Evolutionary conservation across 2,113 vertebrate genomes (phyloP).

Genomic region (Esox niger): DNA sequence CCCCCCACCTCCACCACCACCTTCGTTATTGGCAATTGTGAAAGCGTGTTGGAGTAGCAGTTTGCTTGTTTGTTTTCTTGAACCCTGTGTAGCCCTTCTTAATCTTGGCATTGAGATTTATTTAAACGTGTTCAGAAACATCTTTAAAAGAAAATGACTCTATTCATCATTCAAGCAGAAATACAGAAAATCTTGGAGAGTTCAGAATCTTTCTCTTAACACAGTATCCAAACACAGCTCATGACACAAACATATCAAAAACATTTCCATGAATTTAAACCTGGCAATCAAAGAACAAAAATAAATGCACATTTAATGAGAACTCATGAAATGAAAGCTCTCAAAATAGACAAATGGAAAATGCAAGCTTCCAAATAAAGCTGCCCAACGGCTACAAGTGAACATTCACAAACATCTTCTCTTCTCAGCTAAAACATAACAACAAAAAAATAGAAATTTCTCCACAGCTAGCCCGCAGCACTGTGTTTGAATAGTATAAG

Average conservation of each 20-base stretch:
- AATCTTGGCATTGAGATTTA: no score
- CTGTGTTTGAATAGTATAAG: slow-evolving; percentile 27
- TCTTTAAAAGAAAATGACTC: no score
- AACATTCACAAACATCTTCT: slow-evolving; percentile 26
- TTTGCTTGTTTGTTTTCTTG: no score
- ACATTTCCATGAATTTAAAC: background rate
- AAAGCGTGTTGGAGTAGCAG: no score
- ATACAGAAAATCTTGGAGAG: no score
- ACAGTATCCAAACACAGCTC: background rate
- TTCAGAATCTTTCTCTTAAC: no score
- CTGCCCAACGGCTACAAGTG: background rate
- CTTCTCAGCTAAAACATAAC: slow-evolving; percentile 17
- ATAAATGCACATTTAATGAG: background rate
- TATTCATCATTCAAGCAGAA: no score
- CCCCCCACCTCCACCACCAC: no score
- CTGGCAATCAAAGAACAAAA: background rate
- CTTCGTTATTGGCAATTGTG: no score
- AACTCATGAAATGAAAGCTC: background rate
- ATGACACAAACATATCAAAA: background rate
- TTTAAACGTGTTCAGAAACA: no score
- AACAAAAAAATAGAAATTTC: slow-evolving; percentile 17
- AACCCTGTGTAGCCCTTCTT: no score
- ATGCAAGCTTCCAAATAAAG: background rate
- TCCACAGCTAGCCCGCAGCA: slow-evolving; percentile 30
- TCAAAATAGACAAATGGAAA: slow-evolving; percentile 6